Evolutionary conservation across 2,888 invertebrate genomes (phyloP).

Genomic region (Cryptophagus acutangulus): DNA sequence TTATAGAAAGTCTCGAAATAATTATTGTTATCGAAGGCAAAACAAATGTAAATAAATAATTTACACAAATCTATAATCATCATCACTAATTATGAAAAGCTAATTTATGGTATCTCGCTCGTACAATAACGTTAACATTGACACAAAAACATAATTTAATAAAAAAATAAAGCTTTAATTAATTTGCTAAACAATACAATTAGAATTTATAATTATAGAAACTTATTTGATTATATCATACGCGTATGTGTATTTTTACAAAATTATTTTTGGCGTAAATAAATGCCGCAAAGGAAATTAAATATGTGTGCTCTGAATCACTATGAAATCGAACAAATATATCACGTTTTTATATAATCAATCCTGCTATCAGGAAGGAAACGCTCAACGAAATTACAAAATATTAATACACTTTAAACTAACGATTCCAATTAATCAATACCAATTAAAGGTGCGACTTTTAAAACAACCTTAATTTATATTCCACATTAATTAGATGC

Average conservation of each 20-base stretch:
- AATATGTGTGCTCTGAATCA: background rate
- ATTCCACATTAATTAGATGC: conserved; percentile 1
- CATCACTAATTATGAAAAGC: no score
- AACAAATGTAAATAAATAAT: no score
- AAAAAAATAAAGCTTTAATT: no score
- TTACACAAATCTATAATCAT: background rate
- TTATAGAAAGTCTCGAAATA: no score
- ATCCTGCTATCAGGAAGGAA: background rate
- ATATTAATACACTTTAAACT: background rate
- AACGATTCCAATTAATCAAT: background rate
- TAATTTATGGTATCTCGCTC: no score
- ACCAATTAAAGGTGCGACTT: background rate
- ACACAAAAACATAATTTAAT: conserved; percentile 17
- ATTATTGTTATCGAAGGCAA: no score
- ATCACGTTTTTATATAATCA: background rate
- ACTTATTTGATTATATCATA: no score
- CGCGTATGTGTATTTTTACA: no score
- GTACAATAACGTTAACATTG: conserved; percentile 14
- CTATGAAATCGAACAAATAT: background rate
- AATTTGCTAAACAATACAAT: no score
- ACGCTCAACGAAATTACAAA: background rate
- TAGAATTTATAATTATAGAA: no score
- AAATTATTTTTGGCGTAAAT: conserved; percentile 9
- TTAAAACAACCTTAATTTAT: background rate
- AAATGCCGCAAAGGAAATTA: conserved; percentile 4